These are phyloP conservation scores for Drosophila ohnishii DNA, from an alignment of 1,140 invertebrate species.

Conservation along the genomic window DNA sequence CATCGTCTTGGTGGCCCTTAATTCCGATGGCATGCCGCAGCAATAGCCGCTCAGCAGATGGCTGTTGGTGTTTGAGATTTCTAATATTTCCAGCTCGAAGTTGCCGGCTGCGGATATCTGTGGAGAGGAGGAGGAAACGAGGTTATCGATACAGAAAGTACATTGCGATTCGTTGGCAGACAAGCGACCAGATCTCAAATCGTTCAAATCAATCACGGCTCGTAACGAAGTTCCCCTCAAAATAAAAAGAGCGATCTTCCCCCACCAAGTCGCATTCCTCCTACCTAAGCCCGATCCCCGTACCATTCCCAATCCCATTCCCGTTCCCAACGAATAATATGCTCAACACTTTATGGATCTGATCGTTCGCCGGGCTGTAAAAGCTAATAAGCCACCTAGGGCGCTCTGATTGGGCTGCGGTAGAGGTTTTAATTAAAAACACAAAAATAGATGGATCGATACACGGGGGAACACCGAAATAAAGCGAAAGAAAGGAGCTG, in stretches of 20 bases:
- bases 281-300: not conserved
- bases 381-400: slow-evolving; percentile 82
- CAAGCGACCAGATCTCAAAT: slow-evolving; percentile 61
- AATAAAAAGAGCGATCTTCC: slow-evolving; percentile 11
- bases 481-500: slow-evolving; percentile 40
- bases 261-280: slow-evolving; percentile 9
- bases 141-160: slow-evolving; percentile 57
- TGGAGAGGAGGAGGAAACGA: slow-evolving; percentile 30
- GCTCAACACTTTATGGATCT: slow-evolving; percentile 67
- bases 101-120: slow-evolving; percentile 87
- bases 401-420: slow-evolving; percentile 78
- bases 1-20: slow-evolving; percentile 84
- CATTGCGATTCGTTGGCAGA: slow-evolving; percentile 39
- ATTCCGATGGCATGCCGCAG: slow-evolving; percentile 87
- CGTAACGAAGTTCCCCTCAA: slow-evolving; percentile 57
- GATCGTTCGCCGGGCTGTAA: slow-evolving; percentile 60
- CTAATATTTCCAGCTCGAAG: slow-evolving; percentile 95
- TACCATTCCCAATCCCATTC: slow-evolving; percentile 9
- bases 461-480: slow-evolving; percentile 51
- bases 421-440: slow-evolving; percentile 80
- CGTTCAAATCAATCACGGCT: slow-evolving; percentile 73
- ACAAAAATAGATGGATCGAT: slow-evolving; percentile 45
- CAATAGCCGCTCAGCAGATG: slow-evolving; percentile 91
- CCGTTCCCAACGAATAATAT: slow-evolving; percentile 64
- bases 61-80: slow-evolving; percentile 93